These are phyloP conservation scores for Epistrophe eligans DNA, from an alignment of 2,888 invertebrate species.

Conservation along the genomic window DNA sequence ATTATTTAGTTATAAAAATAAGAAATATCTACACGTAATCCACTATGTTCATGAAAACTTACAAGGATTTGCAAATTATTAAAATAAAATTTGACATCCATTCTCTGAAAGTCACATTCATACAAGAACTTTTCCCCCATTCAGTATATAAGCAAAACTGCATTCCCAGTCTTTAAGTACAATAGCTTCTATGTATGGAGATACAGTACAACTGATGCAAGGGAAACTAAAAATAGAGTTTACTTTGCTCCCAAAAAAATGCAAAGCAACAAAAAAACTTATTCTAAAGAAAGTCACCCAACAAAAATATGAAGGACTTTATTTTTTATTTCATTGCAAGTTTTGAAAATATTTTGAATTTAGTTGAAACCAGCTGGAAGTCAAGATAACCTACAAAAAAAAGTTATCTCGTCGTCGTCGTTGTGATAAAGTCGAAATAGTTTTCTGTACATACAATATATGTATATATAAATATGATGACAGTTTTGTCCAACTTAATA, in stretches of 20 bases:
- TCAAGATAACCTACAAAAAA: constrained; percentile 54
- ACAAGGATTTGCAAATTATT: constrained; percentile 37
- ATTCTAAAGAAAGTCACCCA: constrained; percentile 23
- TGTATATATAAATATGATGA: constrained; percentile 49
- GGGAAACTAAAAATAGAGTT: neutral
- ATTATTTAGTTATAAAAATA: neutral
- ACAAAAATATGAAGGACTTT: constrained; percentile 20
- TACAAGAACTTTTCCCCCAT: neutral
- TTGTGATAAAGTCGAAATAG: constrained; percentile 51
- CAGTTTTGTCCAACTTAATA: constrained; percentile 46
- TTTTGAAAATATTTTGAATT: constrained; percentile 61
- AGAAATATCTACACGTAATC: neutral
- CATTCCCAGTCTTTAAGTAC: constrained; percentile 6
- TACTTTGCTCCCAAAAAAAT: neutral
- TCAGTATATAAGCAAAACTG: neutral
- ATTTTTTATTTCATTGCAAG: constrained; percentile 14
- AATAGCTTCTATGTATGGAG: neutral
- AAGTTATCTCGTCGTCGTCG: constrained; percentile 17
- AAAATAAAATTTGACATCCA: constrained; percentile 31
- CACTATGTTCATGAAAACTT: constrained; percentile 19
- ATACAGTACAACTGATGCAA: constrained; percentile 3
- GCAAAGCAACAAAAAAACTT: neutral
- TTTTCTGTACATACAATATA: constrained; percentile 27
- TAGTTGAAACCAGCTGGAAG: constrained; percentile 59
- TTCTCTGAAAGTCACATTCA: constrained; percentile 23